Conservation (phyloP, 2,113 vertebrate species). For the Circaetus cinerascens region DNA sequence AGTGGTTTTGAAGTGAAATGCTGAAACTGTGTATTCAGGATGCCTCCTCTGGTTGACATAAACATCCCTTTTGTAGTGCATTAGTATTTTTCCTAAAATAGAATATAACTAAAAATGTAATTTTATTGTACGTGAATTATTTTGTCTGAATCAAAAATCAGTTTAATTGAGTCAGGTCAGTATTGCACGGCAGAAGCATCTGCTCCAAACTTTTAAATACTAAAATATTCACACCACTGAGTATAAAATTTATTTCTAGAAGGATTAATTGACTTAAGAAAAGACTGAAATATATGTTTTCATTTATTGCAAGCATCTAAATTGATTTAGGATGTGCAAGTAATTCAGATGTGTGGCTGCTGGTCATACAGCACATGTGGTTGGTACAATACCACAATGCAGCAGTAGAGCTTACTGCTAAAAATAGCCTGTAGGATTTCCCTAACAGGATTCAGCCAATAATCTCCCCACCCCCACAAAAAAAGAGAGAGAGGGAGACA, state of each 20-base stretch:
- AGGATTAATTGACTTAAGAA: constrained; percentile 40
- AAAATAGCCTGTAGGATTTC: constrained; percentile 70
- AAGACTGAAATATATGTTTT: constrained; percentile 17
- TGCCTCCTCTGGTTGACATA: not conserved
- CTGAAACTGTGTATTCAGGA: not conserved
- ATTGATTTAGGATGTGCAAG: constrained; percentile 65
- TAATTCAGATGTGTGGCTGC: constrained; percentile 53
- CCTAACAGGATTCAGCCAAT: constrained; percentile 58
- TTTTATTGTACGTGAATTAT: not conserved
- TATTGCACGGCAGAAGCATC: not conserved
- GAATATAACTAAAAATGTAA: not conserved
- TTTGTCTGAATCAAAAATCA: not conserved
- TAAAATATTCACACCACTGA: not conserved
- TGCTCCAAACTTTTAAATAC: not conserved
- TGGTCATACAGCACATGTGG: constrained; percentile 50
- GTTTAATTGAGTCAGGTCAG: not conserved
- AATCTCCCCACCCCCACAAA: not conserved
- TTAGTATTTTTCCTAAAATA: not conserved
- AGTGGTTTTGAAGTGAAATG: not conserved
- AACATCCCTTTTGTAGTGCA: not conserved
- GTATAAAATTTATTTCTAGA: constrained; percentile 4
- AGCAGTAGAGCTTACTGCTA: constrained; percentile 47
- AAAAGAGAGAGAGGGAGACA: not conserved
- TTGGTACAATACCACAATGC: constrained; percentile 29
- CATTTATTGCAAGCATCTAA: constrained; percentile 52